These are phyloP conservation scores for Pangasius djambal DNA, from an alignment of 2,797 vertebrate species.

Conservation along the genomic window DNA sequence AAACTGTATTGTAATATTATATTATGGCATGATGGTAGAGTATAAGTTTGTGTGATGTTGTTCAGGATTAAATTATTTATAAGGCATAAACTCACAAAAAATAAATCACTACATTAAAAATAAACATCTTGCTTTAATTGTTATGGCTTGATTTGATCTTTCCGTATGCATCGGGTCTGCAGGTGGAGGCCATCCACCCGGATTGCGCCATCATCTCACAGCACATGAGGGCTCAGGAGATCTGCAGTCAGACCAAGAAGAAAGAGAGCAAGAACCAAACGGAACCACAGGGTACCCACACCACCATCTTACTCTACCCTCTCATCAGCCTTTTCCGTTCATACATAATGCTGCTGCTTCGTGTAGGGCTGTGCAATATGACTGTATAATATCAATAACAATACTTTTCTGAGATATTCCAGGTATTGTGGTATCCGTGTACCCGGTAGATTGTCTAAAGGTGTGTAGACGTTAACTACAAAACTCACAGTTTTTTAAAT, in stretches of 20 bases:
- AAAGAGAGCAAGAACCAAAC: slow-evolving; percentile 70
- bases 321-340: not conserved
- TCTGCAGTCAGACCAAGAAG: slow-evolving; percentile 68
- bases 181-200: slow-evolving; percentile 75
- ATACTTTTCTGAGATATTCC: not conserved
- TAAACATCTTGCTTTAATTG: not conserved
- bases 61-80: not conserved
- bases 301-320: not conserved
- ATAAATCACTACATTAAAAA: not conserved
- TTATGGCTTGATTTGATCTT: not conserved
- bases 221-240: slow-evolving; percentile 71
- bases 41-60: not conserved
- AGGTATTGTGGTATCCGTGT: not conserved
- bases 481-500: not conserved
- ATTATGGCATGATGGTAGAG: not conserved
- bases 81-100: not conserved
- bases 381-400: not conserved
- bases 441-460: not conserved
- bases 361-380: not conserved
- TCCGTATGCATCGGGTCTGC: slow-evolving; percentile 24
- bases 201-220: slow-evolving; percentile 77
- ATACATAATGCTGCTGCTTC: not conserved
- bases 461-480: not conserved
- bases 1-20: not conserved
- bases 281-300: slow-evolving; percentile 64